phyloP scores from a whole-genome alignment of 2,797 vertebrate species.

The Arnoldichthys spilopterus region DNA sequence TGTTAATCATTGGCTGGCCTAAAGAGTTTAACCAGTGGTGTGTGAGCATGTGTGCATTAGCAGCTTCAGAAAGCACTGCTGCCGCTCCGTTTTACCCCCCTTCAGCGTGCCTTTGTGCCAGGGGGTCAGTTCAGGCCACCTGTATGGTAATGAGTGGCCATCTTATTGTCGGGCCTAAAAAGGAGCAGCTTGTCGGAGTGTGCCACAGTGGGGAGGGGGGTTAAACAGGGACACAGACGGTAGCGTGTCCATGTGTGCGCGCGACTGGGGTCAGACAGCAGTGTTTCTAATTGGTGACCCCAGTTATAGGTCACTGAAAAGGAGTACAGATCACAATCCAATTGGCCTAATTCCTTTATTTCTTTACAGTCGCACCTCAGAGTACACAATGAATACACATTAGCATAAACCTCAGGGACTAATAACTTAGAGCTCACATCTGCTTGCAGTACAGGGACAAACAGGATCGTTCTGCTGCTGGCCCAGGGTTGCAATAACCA shows the following conservation, averaged over 20 bases:
- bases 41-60: conserved; percentile 33
- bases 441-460: conserved; percentile 10
- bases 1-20: conserved; percentile 53
- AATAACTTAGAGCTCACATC: conserved; percentile 23
- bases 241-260: conserved; percentile 27
- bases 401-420: not conserved
- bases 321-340: conserved; percentile 34
- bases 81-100: conserved; percentile 26
- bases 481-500: not conserved
- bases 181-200: conserved; percentile 78
- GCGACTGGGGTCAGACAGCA: conserved; percentile 22
- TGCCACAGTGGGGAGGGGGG: conserved; percentile 69
- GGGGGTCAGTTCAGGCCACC: conserved; percentile 66
- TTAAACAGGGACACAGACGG: conserved; percentile 52
- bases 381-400: conserved; percentile 11
- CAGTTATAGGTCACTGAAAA: conserved; percentile 49
- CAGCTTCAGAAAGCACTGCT: conserved; percentile 22
- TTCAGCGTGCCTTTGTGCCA: conserved; percentile 8
- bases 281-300: conserved; percentile 58
- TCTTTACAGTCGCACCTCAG: conserved; percentile 6
- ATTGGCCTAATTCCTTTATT: conserved; percentile 27
- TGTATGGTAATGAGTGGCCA: conserved; percentile 75
- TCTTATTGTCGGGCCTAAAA: conserved; percentile 68
- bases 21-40: conserved; percentile 35
- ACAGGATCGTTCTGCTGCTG: not conserved